Evolutionary conservation across 2,888 invertebrate genomes (phyloP).

Genomic region (Galeopsomyia nigrocyanea): DNA sequence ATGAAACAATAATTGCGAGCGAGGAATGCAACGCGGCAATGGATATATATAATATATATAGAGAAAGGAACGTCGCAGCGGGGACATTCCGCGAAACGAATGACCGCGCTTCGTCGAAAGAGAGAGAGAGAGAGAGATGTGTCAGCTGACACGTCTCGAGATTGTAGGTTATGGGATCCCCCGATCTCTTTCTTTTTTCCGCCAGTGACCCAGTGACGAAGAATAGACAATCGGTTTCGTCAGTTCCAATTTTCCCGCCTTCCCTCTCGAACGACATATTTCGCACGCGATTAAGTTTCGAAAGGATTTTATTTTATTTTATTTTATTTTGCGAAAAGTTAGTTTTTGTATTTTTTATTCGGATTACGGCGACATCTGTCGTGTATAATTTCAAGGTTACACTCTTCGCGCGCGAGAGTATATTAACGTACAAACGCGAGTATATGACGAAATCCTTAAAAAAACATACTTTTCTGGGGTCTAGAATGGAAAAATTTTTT

Average conservation of each 20-base stretch:
- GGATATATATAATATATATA: not conserved
- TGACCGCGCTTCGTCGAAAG: not conserved
- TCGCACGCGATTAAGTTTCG: too few species aligned
- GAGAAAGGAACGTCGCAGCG: not conserved
- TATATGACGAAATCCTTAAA: too few species aligned
- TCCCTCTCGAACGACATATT: conserved; percentile 20
- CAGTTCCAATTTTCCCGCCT: conserved; percentile 26
- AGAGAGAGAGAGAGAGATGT: not conserved
- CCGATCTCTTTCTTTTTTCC: conserved; percentile 18
- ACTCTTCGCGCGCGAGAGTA: too few species aligned
- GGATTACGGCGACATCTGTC: too few species aligned
- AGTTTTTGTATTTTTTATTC: too few species aligned
- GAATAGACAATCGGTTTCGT: conserved; percentile 34
- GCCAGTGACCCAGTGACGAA: conserved; percentile 27
- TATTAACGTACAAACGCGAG: too few species aligned
- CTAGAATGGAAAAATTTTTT: too few species aligned
- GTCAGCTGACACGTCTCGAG: not conserved
- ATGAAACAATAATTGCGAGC: too few species aligned
- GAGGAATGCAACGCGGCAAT: not conserved
- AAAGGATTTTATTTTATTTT: too few species aligned
- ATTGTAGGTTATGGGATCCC: conserved; percentile 33
- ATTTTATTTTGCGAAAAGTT: too few species aligned
- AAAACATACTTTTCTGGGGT: too few species aligned
- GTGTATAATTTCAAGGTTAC: too few species aligned
- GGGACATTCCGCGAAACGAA: not conserved